Percentiles rank a stretch among this genome's conserved stretches.
Evolutionary conservation across 35 echinoderm and acorn worm genomes (phyloP).

Genomic region (Nesometra sesokonis): DNA sequence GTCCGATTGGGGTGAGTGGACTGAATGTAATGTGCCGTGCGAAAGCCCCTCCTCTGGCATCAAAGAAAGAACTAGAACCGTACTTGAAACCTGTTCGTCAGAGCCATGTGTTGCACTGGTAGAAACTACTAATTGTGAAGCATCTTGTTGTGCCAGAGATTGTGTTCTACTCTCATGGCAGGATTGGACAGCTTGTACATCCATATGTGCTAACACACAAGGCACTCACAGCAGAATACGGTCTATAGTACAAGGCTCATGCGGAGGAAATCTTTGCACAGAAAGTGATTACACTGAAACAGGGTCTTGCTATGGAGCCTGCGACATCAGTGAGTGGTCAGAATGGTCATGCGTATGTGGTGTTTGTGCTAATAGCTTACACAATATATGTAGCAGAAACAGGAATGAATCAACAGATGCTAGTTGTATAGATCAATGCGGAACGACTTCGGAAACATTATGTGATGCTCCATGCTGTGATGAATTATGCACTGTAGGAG

Average conservation of each 20-base stretch:
- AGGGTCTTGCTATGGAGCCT: background rate
- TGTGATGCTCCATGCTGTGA: background rate
- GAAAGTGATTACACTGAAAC: background rate
- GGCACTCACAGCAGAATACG: background rate
- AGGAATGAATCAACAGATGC: background rate
- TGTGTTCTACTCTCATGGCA: background rate
- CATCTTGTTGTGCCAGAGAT: background rate
- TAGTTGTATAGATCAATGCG: background rate
- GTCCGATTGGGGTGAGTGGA: background rate
- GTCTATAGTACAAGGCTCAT: background rate
- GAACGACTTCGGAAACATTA: background rate
- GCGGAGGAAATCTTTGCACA: background rate
- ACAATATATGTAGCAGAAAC: background rate
- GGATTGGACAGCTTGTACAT: background rate
- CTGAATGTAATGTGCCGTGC: background rate
- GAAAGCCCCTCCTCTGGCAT: background rate
- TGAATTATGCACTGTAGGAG: background rate
- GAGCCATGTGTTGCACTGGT: background rate
- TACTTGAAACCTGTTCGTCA: background rate
- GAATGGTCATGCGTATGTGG: background rate
- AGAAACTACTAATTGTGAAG: background rate
- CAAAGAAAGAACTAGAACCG: background rate
- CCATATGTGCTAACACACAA: background rate
- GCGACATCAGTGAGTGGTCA: background rate
- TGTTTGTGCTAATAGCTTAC: background rate